These are phyloP conservation scores for Thymelicus lineola DNA, from an alignment of 2,888 invertebrate species.

Conservation along the genomic window DNA sequence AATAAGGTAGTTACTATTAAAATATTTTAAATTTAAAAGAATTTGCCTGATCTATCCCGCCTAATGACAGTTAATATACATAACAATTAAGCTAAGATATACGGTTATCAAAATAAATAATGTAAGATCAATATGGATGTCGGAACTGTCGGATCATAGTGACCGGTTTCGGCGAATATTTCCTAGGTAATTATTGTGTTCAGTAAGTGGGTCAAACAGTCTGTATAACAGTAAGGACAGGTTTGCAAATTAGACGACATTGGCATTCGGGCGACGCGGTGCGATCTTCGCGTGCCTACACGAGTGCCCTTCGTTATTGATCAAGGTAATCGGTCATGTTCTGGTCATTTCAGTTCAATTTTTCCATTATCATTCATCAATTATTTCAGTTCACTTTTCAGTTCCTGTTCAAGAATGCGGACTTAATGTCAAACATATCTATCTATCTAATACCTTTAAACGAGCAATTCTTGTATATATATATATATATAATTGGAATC, in stretches of 20 bases:
- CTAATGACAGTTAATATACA: too few relatives aligned
- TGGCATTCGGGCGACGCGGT: constrained; percentile 65
- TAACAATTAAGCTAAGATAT: too few relatives aligned
- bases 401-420: neutral
- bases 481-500: too few relatives aligned
- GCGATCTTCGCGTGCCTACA: constrained; percentile 37
- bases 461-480: too few relatives aligned
- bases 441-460: too few relatives aligned
- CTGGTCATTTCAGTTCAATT: neutral
- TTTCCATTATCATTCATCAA: too few relatives aligned
- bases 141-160: neutral
- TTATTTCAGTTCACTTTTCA: constrained; percentile 3
- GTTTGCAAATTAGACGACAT: constrained; percentile 80
- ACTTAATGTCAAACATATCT: too few relatives aligned
- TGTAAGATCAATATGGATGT: constrained; percentile 4
- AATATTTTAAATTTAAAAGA: too few relatives aligned
- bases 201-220: constrained; percentile 65
- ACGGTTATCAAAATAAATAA: neutral
- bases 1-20: too few relatives aligned
- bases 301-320: constrained; percentile 37
- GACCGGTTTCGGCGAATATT: constrained; percentile 28
- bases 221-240: constrained; percentile 67
- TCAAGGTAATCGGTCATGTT: constrained; percentile 28
- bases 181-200: constrained; percentile 35
- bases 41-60: too few relatives aligned